phyloP scores from a whole-genome alignment of 2,888 invertebrate genomes.

The Mylabris sibirica region DNA sequence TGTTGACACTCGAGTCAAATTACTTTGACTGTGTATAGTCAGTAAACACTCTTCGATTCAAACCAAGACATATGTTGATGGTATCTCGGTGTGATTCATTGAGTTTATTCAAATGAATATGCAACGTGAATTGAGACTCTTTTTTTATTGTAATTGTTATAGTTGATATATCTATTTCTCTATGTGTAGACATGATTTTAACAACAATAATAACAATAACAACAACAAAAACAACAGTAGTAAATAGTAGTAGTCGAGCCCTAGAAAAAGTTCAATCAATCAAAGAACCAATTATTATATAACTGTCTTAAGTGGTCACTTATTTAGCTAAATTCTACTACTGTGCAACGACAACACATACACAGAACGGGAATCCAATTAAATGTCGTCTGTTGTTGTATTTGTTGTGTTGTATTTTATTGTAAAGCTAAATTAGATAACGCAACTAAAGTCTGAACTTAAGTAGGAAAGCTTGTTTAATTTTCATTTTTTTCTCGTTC shows the following conservation, averaged over 20 bases:
- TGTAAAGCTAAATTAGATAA: constrained; percentile 41
- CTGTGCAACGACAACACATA: constrained; percentile 35
- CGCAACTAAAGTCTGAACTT: constrained; percentile 38
- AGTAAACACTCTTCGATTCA: constrained; percentile 35
- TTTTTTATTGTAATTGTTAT: background rate
- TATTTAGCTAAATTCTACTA: constrained; percentile 40
- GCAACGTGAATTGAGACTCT: constrained; percentile 9
- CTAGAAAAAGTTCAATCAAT: constrained; percentile 45
- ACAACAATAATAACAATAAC: background rate
- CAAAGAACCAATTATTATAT: constrained; percentile 49
- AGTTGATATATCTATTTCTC: background rate
- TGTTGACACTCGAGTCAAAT: constrained; percentile 4
- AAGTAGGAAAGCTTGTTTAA: constrained; percentile 43
- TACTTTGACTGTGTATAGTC: background rate
- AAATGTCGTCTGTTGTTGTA: constrained; percentile 34
- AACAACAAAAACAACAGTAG: too few relatives aligned
- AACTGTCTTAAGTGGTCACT: constrained; percentile 48
- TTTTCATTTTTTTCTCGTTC: constrained; percentile 19
- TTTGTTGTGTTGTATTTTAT: constrained; percentile 35
- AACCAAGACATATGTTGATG: constrained; percentile 44
- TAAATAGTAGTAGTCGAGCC: constrained; percentile 30
- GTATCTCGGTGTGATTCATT: constrained; percentile 43
- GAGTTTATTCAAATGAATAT: constrained; percentile 32
- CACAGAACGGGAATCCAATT: constrained; percentile 42
- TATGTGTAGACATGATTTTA: background rate